These are phyloP conservation scores for Philonicus albiceps DNA, from an alignment of 2,888 invertebrate species.

Conservation along the genomic window DNA sequence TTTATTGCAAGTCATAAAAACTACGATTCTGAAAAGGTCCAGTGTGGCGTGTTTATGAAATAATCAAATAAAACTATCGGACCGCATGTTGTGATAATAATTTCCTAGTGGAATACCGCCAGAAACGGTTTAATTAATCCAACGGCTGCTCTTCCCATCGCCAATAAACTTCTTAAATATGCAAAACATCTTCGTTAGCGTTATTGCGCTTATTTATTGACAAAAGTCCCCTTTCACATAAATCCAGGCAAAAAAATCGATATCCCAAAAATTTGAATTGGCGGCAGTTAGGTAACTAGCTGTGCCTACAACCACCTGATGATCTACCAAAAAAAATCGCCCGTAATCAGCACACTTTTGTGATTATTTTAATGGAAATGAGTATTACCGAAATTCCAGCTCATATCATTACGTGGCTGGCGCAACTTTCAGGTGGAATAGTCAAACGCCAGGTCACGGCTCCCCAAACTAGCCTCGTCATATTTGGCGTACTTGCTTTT, in stretches of 20 bases:
- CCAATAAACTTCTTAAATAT: not conserved
- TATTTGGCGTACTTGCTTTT: not conserved
- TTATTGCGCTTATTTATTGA: constrained; percentile 9
- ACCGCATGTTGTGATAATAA: not conserved
- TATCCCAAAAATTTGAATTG: not conserved
- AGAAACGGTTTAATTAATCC: not conserved
- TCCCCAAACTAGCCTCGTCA: not conserved
- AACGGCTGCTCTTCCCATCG: not conserved
- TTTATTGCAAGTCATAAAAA: not conserved
- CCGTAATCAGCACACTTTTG: not conserved
- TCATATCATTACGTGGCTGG: not conserved
- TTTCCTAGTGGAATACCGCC: not conserved
- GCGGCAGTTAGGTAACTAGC: not conserved
- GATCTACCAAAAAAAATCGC: not conserved
- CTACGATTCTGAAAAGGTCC: not conserved
- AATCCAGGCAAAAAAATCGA: not conserved
- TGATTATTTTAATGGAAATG: not conserved
- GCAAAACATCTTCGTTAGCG: not conserved
- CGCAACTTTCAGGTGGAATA: not conserved
- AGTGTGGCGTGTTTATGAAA: not conserved
- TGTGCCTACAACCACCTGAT: not conserved
- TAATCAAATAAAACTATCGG: not conserved
- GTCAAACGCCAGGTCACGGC: not conserved
- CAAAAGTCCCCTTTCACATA: not conserved
- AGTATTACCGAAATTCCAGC: not conserved